Conservation (phyloP, 2,797 vertebrate genomes). For the Enteromius thamalakanensis region DNA sequence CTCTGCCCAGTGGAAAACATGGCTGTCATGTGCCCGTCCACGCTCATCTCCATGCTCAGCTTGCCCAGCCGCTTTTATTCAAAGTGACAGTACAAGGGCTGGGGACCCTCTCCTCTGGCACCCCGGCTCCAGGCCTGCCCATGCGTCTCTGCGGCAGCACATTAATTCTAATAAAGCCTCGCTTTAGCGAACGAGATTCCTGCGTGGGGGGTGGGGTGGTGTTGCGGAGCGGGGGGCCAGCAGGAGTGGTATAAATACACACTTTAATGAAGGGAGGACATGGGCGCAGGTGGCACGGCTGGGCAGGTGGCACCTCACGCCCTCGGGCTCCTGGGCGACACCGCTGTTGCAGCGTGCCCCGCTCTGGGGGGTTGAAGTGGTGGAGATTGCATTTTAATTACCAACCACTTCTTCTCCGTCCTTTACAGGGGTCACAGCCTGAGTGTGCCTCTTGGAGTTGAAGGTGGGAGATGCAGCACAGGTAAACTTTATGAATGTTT, state of each 20-base stretch:
- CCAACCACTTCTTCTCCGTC: constrained; percentile 78
- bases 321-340: constrained; percentile 71
- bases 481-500: constrained; percentile 31
- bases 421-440: constrained; percentile 76
- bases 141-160: constrained; percentile 80
- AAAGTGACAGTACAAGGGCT: constrained; percentile 81
- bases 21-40: constrained; percentile 81
- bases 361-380: constrained; percentile 64
- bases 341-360: constrained; percentile 46
- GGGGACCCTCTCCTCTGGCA: constrained; percentile 82
- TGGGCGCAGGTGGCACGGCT: constrained; percentile 81
- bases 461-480: constrained; percentile 40
- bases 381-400: constrained; percentile 85
- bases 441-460: constrained; percentile 55
- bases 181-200: constrained; percentile 50
- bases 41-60: constrained; percentile 73
- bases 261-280: constrained; percentile 83
- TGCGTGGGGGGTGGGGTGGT: constrained; percentile 30
- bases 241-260: constrained; percentile 77
- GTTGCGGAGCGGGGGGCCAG: constrained; percentile 52
- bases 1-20: constrained; percentile 71
- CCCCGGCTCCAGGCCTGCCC: constrained; percentile 72
- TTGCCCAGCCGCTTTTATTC: constrained; percentile 74
- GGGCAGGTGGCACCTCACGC: constrained; percentile 82
- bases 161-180: constrained; percentile 86